phyloP scores from a whole-genome alignment of 2,888 invertebrate species.

The Amphipoea lucens region DNA sequence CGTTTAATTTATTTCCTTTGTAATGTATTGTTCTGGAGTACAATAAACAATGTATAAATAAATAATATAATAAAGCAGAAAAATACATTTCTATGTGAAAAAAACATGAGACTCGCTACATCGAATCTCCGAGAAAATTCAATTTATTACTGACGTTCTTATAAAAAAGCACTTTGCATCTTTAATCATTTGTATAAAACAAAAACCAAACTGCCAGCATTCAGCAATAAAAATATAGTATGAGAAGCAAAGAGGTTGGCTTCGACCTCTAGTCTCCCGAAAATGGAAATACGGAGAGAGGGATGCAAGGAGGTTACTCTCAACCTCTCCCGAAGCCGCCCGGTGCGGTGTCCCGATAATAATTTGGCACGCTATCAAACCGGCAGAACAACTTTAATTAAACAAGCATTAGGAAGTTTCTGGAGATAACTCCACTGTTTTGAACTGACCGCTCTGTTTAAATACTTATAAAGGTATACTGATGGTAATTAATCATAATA shows the following conservation, averaged over 20 bases:
- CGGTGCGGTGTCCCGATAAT: conserved; percentile 56
- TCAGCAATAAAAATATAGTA: conserved; percentile 2
- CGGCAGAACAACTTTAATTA: conserved; percentile 72
- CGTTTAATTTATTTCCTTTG: too few relatives aligned
- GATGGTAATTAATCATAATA: conserved; percentile 41
- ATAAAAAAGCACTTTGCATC: conserved; percentile 27
- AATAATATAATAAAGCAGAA: not conserved
- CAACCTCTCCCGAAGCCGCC: not conserved
- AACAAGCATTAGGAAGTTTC: conserved; percentile 67
- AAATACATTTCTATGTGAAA: not conserved
- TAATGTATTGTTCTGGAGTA: not conserved
- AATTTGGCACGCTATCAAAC: conserved; percentile 68
- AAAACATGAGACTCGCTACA: not conserved
- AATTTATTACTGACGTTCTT: conserved; percentile 12
- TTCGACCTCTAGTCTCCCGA: not conserved
- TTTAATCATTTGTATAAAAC: conserved; percentile 25
- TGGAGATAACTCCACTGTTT: conserved; percentile 58
- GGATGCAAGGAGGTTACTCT: conserved; percentile 9
- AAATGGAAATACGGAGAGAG: not conserved
- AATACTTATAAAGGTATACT: conserved; percentile 40
- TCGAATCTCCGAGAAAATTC: conserved; percentile 20
- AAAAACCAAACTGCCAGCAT: conserved; percentile 9
- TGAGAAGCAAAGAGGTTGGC: not conserved
- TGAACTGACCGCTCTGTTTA: conserved; percentile 50
- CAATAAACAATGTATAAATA: not conserved